Evolutionary conservation across 2,113 vertebrate species (phyloP).

Genomic region (Mystacornis crossleyi): DNA sequence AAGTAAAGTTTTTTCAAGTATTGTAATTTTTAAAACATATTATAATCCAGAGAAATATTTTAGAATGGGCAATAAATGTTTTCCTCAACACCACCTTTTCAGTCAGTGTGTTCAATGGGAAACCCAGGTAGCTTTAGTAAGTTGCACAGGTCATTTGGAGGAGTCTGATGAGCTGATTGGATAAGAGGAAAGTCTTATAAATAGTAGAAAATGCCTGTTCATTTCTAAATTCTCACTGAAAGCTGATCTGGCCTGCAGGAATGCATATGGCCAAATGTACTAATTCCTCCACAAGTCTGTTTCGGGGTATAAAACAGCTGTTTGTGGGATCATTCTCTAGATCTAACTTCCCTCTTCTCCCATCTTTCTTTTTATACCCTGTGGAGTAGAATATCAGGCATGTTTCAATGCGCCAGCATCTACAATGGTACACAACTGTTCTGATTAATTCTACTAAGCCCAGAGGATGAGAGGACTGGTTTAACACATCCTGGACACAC

Average conservation of each 20-base stretch:
- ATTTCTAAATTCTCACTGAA: constrained; percentile 30
- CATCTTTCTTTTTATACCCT: background rate
- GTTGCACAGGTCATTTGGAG: constrained; percentile 10
- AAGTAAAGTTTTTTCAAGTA: constrained; percentile 75
- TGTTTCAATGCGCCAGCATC: background rate
- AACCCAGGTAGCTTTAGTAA: background rate
- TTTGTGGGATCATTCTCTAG: background rate
- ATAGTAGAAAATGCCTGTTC: constrained; percentile 33
- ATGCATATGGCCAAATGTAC: constrained; percentile 31
- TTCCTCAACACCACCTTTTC: constrained; percentile 48
- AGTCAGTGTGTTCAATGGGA: constrained; percentile 54
- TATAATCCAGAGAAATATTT: background rate
- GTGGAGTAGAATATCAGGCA: background rate
- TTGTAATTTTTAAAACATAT: constrained; percentile 70
- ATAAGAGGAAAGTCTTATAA: constrained; percentile 29
- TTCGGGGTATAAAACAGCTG: constrained; percentile 46
- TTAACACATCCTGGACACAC: background rate
- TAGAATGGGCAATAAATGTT: constrained; percentile 66
- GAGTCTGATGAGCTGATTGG: background rate
- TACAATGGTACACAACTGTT: background rate
- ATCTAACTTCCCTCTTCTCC: background rate
- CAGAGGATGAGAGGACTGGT: background rate
- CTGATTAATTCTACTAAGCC: background rate
- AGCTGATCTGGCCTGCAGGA: constrained; percentile 39
- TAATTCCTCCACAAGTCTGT: constrained; percentile 11